Percentiles rank a stretch among this genome's conserved stretches.
phyloP scores from a whole-genome alignment of 2,888 invertebrate genomes.

The Neoitamus cyanurus region DNA sequence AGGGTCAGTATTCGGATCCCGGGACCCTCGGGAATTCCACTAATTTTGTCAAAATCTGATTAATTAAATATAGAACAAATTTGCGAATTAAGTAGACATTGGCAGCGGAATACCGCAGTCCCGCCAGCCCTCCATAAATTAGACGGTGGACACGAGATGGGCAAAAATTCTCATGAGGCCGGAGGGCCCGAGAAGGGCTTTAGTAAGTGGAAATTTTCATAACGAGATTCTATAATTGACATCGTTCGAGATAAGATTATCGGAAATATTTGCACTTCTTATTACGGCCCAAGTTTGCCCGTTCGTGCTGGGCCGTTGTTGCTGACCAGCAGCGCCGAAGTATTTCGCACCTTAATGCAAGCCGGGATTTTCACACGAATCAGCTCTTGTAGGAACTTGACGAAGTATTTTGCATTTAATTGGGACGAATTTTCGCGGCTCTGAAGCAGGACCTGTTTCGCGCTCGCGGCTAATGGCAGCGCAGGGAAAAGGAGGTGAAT shows the following conservation, averaged over 20 bases:
- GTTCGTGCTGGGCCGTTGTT: constrained; percentile 52
- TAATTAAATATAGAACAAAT: constrained; percentile 53
- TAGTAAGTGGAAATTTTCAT: constrained; percentile 55
- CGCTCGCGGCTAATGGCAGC: background rate
- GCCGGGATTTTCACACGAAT: constrained; percentile 40
- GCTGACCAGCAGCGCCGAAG: constrained; percentile 13
- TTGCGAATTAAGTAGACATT: constrained; percentile 33
- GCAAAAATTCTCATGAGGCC: constrained; percentile 30
- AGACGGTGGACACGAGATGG: constrained; percentile 16
- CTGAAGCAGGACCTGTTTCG: constrained; percentile 15
- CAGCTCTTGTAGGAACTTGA: constrained; percentile 24
- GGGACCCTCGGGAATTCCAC: constrained; percentile 49
- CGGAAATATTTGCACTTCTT: constrained; percentile 55
- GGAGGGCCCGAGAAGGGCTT: constrained; percentile 48
- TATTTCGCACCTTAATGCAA: constrained; percentile 43
- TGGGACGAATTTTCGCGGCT: constrained; percentile 34
- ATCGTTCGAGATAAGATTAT: constrained; percentile 56
- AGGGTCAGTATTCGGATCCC: background rate
- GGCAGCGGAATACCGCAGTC: constrained; percentile 4
- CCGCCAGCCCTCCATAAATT: constrained; percentile 24
- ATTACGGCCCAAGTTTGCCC: constrained; percentile 54
- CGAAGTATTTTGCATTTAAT: constrained; percentile 39
- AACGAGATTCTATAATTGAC: constrained; percentile 56
- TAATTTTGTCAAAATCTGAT: constrained; percentile 53
- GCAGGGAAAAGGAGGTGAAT: background rate